Percentiles rank a stretch among this genome's conserved stretches.
phyloP scores from a whole-genome alignment of 2,113 vertebrate genomes.

The Phoenicopterus ruber region DNA sequence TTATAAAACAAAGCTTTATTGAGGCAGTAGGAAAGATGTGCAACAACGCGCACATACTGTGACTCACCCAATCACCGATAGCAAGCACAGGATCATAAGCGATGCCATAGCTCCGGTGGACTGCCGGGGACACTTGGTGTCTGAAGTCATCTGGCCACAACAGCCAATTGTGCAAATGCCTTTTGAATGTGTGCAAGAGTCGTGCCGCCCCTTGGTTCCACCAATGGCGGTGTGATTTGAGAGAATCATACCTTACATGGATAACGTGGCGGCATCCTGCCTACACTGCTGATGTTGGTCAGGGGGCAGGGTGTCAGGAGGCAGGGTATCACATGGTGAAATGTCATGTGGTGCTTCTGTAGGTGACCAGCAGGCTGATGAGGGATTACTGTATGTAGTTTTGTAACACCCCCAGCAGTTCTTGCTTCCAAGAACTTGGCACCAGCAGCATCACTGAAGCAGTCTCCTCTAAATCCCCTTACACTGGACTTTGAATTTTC shows the following conservation, averaged over 20 bases:
- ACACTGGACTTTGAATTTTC: neutral
- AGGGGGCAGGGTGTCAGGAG: neutral
- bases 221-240: neutral
- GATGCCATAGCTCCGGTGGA: neutral
- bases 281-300: fast-evolving
- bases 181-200: neutral
- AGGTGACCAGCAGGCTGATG: neutral
- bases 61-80: neutral
- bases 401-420: neutral
- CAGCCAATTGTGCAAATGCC: neutral
- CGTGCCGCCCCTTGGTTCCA: neutral
- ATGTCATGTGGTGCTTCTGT: neutral
- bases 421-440: neutral
- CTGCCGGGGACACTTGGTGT: neutral
- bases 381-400: neutral
- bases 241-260: neutral
- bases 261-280: neutral
- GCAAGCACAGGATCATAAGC: neutral
- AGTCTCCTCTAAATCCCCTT: neutral
- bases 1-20: neutral
- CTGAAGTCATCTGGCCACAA: neutral
- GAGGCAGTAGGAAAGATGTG: neutral
- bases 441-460: neutral
- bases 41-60: neutral
- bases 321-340: neutral